Evolutionary conservation across 2,888 invertebrate genomes (phyloP), one percentile per base, ranked within the genome.

Genomic region (Tyria jacobaeae): DNA sequence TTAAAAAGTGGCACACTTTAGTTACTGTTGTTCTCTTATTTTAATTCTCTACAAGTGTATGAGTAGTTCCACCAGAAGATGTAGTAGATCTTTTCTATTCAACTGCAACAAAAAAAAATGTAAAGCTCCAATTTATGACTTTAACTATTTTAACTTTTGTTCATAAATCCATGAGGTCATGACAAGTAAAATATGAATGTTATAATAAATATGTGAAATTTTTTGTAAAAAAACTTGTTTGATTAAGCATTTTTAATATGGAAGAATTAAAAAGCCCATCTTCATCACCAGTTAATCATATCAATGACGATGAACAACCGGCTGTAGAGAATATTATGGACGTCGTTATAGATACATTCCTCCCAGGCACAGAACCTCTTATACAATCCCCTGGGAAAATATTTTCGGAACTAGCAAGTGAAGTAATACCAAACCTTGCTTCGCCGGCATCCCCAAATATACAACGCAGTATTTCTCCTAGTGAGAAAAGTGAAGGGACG

Each of bases 101-200:
- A 48, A 49, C 34, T 37, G n/a, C 17, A 39, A 50, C 21, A 3
- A 9, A 21, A 3, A 9, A 21, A 15, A 50, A 41, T n/a, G 41
- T 37, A 12, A 12, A 49, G 2, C 10, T 1, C n/a, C n/a, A n/a
- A n/a, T n/a, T n/a, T n/a, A n/a, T n/a, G 12, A 47, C 34, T 34
- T 47, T 47, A 14, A 21, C 10, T 31, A n/a, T n/a, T 76, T 61
- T 50, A 65, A 73, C 58, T 75, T 66, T 76, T 75, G 66, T 63
- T 61, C 53, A 56, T 31, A 54, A 80, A 84, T 89, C 91, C 63
- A 81, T 70, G 74, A 58, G 89, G 90, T 81, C 80, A 87, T 87
- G 90, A 58, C 50, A 66, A 62, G 68, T 70, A 49, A 44, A 50
- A 39, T 39, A 58, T 52, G 53, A 74, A 77, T 68, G 62, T 37